Evolutionary conservation across 2,888 invertebrate genomes (phyloP).

Genomic region (Osmoderma eremita): DNA sequence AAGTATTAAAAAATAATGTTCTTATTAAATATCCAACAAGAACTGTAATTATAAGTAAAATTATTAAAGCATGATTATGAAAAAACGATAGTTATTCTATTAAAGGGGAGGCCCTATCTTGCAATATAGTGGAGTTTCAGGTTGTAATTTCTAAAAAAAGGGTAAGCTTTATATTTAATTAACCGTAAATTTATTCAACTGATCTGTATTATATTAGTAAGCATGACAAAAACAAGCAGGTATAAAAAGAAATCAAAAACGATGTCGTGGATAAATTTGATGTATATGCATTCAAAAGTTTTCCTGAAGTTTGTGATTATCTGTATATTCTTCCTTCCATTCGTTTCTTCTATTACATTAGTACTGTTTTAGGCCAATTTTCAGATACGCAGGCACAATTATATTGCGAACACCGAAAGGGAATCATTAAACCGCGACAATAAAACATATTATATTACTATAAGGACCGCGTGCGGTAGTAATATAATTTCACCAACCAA

Average conservation of each 20-base stretch:
- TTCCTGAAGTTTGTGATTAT: no score
- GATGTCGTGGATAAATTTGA: no score
- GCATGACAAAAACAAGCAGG: no score
- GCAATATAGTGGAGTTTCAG: constrained; percentile 69
- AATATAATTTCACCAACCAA: constrained; percentile 27
- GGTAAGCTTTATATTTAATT: constrained; percentile 71
- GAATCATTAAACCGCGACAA: background rate
- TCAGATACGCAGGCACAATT: no score
- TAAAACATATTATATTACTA: constrained; percentile 24
- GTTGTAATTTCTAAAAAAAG: constrained; percentile 73
- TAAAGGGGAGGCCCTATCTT: constrained; percentile 71
- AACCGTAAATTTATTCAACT: no score
- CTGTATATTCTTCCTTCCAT: no score
- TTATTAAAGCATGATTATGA: constrained; percentile 71
- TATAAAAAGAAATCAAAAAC: no score
- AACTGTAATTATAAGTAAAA: constrained; percentile 72
- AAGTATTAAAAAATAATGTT: constrained; percentile 68
- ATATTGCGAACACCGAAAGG: background rate
- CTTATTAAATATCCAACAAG: constrained; percentile 70
- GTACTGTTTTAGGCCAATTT: background rate
- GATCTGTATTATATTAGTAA: no score
- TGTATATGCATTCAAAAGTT: no score
- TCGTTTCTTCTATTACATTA: background rate
- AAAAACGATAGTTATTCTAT: constrained; percentile 76
- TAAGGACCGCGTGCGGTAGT: constrained; percentile 29